Evolutionary conservation across 23 tunicate genomes (phyloP).

Genomic region (Styela clava): DNA sequence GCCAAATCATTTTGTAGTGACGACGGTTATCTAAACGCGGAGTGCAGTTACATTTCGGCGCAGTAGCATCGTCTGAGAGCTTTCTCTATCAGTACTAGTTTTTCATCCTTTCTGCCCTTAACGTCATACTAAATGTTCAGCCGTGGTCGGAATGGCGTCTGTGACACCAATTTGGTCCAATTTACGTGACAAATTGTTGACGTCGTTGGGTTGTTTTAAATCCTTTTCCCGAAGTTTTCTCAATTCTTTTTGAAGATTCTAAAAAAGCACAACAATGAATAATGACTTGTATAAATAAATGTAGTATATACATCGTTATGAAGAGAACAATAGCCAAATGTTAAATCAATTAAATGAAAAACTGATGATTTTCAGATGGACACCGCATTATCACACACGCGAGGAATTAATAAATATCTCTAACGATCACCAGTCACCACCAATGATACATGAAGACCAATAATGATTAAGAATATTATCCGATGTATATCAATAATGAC

Average conservation of each 20-base stretch:
- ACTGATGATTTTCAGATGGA: too few relatives aligned
- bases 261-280: neutral
- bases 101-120: neutral
- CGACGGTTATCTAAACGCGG: neutral
- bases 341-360: too few relatives aligned
- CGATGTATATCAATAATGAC: too few relatives aligned
- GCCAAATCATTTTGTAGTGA: too few relatives aligned
- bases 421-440: too few relatives aligned
- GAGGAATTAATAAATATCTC: too few relatives aligned
- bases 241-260: constrained; percentile 74
- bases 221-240: constrained; percentile 45
- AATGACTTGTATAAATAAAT: too few relatives aligned
- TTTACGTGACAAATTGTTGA: constrained; percentile 37
- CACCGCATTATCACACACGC: too few relatives aligned
- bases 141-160: constrained; percentile 65
- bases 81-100: neutral
- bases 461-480: too few relatives aligned
- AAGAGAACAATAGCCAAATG: too few relatives aligned
- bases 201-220: constrained; percentile 22
- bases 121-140: constrained; percentile 62
- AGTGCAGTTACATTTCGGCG: neutral
- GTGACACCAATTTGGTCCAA: constrained; percentile 39
- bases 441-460: too few relatives aligned
- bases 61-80: neutral
- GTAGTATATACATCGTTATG: too few relatives aligned